Evolutionary conservation across 2,888 invertebrate species (phyloP), one percentile per base, ranked within the genome.

Genomic region (Loripinus fragilis): DNA sequence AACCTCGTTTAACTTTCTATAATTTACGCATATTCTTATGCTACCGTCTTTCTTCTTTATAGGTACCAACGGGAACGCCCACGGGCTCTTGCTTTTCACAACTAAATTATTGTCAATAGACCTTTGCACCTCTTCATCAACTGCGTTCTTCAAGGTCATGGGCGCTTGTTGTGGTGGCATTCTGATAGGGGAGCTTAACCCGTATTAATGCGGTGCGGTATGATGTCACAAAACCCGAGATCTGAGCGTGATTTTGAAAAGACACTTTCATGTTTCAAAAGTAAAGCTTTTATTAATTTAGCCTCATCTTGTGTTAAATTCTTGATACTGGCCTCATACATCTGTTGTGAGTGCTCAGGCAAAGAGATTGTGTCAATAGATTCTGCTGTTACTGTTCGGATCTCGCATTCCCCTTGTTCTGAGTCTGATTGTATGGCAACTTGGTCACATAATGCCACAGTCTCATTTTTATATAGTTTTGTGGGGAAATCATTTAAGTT

Each of bases 1-100:
- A 50, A 50, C 50, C 50, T 50, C 50, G n/a, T 50, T 50, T 23
- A 50, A n/a, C n/a, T 50, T 50, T 50, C 50, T 50, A 20, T 50
- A 50, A 23, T 50, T n/a, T 5, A 50, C 50, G 20, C 50, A 50
- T 50, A 50, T 50, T 50, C 50, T 50, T 12, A 50, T 50, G 20
- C 50, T 50, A 20, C n/a, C n/a, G n/a, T 50, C 50, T 50, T 50
- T 50, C 50, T 50, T 50, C 50, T 50, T 50, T 10, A 50, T 50
- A 7, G 50, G 50, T 50, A 50, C 50, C n/a, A 50, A 20, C 7
- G 50, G 50, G n/a, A 50, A 50, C 5, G 23, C 50, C 50, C 50
- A 50, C 5, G 50, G 10, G 20, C 50, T 50, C 20, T 50, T 50
- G 23, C 50, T 50, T 50, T 50, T 50, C 20, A 50, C 50, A 5